Evolutionary conservation across 2,113 vertebrate genomes (phyloP), one percentile per base, ranked within the genome.

Genomic region (Chionodraco myersi): DNA sequence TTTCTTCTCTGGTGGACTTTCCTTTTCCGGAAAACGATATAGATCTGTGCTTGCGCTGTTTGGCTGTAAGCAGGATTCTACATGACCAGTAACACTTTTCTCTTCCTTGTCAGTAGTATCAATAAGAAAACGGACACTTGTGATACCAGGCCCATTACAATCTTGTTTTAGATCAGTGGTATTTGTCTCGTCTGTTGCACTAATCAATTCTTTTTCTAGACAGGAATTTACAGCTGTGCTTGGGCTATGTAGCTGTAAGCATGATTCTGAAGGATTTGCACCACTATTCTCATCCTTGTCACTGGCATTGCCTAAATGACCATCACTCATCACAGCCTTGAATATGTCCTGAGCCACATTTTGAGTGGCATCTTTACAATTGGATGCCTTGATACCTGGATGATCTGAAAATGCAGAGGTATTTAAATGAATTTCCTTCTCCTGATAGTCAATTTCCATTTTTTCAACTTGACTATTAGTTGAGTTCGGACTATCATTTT

Each of bases 211-310:
- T 30, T 30, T 30, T 30, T 30, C 30, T 4, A 30, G 30, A 30
- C 30, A 30, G 30, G 30, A 30, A 30, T 30, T 3, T 30, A 30
- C 30, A 30, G 3, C 3, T 30, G 30, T 30, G 30, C 30, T 30
- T 30, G 30, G 4, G 30, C 30, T 30, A 30, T 30, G 30, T 30
- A 30, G 30, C 30, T 4, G 30, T 30, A 30, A 4, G 30, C 30
- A 30, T 30, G 30, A 30, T 30, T 30, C 30, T 30, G 30, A 30
- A 30, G 4, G 30, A 30, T 30, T 30, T 30, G 30, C 47, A 48
- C 2, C 80, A 67, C 76, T 67, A 56, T 73, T 48, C 16, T 85
- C 77, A 49, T 79, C 57, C 12, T 77, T 66, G 36, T 73, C 71
- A 80, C 11, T 65, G 16, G 10, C 11, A 72, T 76, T 16, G 1